Evolutionary conservation across 2,113 vertebrate species (phyloP).

Genomic region (Trogon melanurus): DNA sequence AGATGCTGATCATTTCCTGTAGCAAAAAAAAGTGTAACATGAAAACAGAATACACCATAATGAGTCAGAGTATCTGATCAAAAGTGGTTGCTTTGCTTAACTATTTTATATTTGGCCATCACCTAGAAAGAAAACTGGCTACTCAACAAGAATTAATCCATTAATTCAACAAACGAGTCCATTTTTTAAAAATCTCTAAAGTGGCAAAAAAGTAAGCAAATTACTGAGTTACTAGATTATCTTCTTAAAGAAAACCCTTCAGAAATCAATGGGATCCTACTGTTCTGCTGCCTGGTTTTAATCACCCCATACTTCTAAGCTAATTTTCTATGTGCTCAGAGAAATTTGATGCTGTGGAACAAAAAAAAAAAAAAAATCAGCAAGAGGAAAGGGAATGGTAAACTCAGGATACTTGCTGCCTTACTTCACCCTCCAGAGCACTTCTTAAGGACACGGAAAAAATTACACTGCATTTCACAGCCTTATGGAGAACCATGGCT

Average conservation of each 20-base stretch:
- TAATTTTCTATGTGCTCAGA: background rate
- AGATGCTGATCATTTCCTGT: background rate
- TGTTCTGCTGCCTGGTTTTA: background rate
- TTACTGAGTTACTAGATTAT: background rate
- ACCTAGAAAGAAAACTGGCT: background rate
- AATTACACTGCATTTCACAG: background rate
- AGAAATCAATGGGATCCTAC: background rate
- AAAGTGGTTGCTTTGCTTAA: background rate
- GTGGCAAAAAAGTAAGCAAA: background rate
- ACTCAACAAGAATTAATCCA: background rate
- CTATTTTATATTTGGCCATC: background rate
- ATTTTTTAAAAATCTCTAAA: background rate
- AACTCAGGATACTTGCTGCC: background rate
- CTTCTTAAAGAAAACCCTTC: conserved; percentile 1
- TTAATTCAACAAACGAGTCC: background rate
- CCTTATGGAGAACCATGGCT: background rate
- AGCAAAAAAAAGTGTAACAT: background rate
- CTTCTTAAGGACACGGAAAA: background rate
- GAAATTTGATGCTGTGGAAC: background rate
- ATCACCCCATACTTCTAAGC: background rate
- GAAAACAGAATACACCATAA: background rate
- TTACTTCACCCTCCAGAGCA: background rate
- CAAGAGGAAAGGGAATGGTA: background rate
- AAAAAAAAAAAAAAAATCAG: background rate
- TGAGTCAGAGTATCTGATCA: background rate